phyloP scores from a whole-genome alignment of 1,140 invertebrate species.

The Gerris buenoi region DNA sequence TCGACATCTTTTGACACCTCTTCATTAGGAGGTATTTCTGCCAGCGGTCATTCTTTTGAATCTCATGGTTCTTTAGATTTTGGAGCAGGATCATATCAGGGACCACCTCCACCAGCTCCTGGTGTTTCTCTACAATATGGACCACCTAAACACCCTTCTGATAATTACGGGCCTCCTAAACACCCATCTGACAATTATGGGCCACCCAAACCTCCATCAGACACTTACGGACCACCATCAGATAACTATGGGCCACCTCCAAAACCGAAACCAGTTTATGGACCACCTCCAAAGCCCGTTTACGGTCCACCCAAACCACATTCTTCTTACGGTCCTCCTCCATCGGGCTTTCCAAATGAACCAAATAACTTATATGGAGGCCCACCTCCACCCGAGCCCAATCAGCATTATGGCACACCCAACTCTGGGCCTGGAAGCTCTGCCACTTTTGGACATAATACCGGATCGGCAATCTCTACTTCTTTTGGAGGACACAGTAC shows the following conservation, averaged over 20 bases:
- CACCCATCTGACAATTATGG: constrained; percentile 16
- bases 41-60: not conserved
- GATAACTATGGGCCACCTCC: constrained; percentile 19
- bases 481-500: too few relatives aligned
- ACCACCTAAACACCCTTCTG: constrained; percentile 8
- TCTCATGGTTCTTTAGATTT: not conserved
- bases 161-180: constrained; percentile 7
- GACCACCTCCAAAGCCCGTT: constrained; percentile 31
- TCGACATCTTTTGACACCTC: not conserved
- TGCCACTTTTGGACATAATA: too few relatives aligned
- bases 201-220: constrained; percentile 2
- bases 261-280: constrained; percentile 36
- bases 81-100: not conserved
- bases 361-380: constrained; percentile 28
- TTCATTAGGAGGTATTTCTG: not conserved
- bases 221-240: constrained; percentile 16
- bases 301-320: constrained; percentile 14
- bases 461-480: too few relatives aligned
- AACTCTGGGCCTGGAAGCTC: too few relatives aligned
- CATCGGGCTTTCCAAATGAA: not conserved
- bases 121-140: too few relatives aligned
- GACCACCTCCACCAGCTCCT: too few relatives aligned
- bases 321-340: constrained; percentile 1
- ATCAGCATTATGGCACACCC: not conserved
- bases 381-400: constrained; percentile 31